Percentiles rank a stretch among this genome's conserved stretches.
phyloP scores from a whole-genome alignment of 2,113 vertebrate genomes.

The Xiphophorus hellerii region DNA sequence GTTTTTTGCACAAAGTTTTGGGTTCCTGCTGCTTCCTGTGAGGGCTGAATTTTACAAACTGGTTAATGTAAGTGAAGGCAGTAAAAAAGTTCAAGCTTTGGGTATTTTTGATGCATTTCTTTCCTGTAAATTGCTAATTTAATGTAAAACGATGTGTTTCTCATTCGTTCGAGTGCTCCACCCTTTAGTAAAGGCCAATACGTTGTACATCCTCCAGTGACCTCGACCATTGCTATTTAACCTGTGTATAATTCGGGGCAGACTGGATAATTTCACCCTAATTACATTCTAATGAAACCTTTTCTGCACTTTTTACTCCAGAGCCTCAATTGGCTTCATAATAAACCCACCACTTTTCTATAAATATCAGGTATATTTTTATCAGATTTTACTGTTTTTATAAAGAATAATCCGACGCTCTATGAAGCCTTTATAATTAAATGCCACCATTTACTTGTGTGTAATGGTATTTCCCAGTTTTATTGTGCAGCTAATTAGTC shows the following conservation, averaged over 20 bases:
- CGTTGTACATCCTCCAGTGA: slow-evolving; percentile 37
- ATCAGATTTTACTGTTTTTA: background rate
- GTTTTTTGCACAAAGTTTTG: slow-evolving; percentile 15
- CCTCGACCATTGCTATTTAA: slow-evolving; percentile 24
- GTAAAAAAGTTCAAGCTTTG: background rate
- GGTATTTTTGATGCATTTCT: background rate
- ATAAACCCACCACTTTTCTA: background rate
- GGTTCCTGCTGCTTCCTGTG: background rate
- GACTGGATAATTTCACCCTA: slow-evolving; percentile 43
- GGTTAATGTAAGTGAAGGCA: background rate
- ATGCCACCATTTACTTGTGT: background rate
- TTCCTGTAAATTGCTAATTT: background rate
- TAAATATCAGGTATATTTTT: background rate
- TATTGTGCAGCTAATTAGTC: background rate
- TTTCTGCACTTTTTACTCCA: slow-evolving; percentile 51
- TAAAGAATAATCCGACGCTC: background rate
- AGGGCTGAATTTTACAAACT: background rate
- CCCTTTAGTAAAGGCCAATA: slow-evolving; percentile 34
- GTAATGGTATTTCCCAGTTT: background rate
- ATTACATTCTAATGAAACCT: slow-evolving; percentile 60
- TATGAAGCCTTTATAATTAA: background rate
- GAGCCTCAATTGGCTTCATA: slow-evolving; percentile 2
- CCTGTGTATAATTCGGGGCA: slow-evolving; percentile 18
- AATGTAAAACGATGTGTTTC: background rate
- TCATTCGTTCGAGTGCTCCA: slow-evolving; percentile 1